A percentile compares a stretch with the other conserved stretches of the same genome.
phyloP scores from a whole-genome alignment of 2,888 invertebrate species.

The Patella ulyssiponensis region DNA sequence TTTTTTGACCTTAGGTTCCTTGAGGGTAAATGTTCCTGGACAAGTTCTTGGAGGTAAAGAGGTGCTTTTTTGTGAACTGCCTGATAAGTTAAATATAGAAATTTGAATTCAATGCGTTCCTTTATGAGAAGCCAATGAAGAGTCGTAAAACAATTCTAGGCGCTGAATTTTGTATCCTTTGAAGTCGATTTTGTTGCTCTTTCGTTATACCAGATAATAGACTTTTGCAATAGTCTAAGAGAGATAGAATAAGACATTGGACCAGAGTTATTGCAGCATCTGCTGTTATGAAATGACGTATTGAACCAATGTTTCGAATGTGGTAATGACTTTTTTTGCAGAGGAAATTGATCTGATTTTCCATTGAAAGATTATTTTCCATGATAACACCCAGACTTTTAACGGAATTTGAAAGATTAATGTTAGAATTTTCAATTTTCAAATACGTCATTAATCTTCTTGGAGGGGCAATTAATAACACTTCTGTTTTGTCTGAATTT shows the following conservation, averaged over 20 bases:
- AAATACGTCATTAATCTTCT: background rate
- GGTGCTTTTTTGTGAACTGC: background rate
- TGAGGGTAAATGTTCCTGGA: background rate
- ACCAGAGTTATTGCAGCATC: background rate
- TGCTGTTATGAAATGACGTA: background rate
- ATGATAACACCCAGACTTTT: slow-evolving; percentile 29
- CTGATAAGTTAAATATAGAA: background rate
- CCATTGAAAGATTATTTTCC: slow-evolving; percentile 21
- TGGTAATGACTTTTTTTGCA: background rate
- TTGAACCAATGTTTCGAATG: background rate
- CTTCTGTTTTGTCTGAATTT: slow-evolving; percentile 29
- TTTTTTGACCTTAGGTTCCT: no score
- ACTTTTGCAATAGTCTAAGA: background rate
- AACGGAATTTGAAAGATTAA: background rate
- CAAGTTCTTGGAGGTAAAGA: background rate
- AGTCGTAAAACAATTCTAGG: no score
- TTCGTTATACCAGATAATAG: background rate
- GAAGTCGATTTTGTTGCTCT: background rate
- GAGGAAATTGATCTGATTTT: slow-evolving; percentile 22
- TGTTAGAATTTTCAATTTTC: no score
- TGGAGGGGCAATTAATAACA: slow-evolving; percentile 7
- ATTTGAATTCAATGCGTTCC: background rate
- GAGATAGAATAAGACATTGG: background rate
- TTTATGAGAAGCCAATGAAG: background rate
- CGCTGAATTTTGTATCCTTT: background rate